Conservation (phyloP, 2,888 invertebrate genomes). For the Diabrotica balteata region DNA sequence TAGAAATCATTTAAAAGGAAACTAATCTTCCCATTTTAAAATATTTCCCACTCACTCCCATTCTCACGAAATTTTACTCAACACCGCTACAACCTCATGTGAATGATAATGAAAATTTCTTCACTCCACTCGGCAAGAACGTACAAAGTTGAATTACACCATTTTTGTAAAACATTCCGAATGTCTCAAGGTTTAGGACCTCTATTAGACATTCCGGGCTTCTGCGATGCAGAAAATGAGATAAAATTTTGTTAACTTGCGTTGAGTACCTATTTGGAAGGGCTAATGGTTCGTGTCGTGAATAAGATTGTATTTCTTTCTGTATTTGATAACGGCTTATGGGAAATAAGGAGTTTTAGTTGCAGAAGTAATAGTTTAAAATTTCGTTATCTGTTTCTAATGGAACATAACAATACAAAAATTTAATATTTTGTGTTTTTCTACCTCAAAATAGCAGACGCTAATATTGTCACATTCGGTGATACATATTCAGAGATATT, state of each 20-base stretch:
- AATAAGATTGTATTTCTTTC: constrained; percentile 1
- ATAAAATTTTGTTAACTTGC: constrained; percentile 11
- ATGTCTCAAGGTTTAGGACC: constrained; percentile 10
- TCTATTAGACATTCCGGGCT: constrained; percentile 4
- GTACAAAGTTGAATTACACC: constrained; percentile 6
- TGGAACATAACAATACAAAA: too few species aligned
- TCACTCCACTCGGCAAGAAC: not conserved
- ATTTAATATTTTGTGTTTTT: too few species aligned
- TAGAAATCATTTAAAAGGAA: too few species aligned
- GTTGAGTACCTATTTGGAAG: not conserved
- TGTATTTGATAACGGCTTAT: too few species aligned
- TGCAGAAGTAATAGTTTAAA: too few species aligned
- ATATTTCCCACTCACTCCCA: constrained; percentile 4
- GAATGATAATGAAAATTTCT: constrained; percentile 10
- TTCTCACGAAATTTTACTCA: not conserved
- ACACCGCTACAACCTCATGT: not conserved
- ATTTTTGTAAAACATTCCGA: constrained; percentile 11
- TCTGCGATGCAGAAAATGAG: constrained; percentile 12
- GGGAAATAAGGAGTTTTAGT: too few species aligned
- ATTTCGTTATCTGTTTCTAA: too few species aligned
- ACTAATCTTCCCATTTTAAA: not conserved
- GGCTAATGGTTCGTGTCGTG: constrained; percentile 8
- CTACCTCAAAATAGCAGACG: too few species aligned
- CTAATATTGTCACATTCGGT: too few species aligned
- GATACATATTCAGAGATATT: too few species aligned